Evolutionary conservation across 2,797 vertebrate genomes (phyloP).

Genomic region (Cirrhinus mrigala): DNA sequence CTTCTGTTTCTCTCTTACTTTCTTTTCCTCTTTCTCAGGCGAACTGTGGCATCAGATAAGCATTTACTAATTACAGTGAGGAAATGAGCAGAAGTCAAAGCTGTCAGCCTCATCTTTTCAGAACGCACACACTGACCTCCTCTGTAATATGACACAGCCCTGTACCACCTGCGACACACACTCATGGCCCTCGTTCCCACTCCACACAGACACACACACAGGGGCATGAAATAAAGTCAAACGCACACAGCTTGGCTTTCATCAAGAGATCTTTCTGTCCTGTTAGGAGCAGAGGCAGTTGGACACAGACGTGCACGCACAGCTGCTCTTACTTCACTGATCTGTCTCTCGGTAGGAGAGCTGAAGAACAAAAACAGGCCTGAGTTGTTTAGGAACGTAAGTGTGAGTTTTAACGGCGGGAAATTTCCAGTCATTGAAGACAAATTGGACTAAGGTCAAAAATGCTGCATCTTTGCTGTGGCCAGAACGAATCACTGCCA

Average conservation of each 20-base stretch:
- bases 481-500: slow-evolving; percentile 6
- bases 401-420: slow-evolving; percentile 27
- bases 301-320: slow-evolving; percentile 3
- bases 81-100: slow-evolving; percentile 43
- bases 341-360: slow-evolving; percentile 9
- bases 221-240: slow-evolving; percentile 14
- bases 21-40: background rate
- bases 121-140: slow-evolving; percentile 33
- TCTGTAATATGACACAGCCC: slow-evolving; percentile 19
- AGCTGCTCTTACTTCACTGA: slow-evolving; percentile 22
- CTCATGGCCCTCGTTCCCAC: background rate
- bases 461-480: slow-evolving; percentile 5
- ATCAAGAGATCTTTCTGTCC: slow-evolving; percentile 7
- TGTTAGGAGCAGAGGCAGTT: background rate
- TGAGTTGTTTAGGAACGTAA: slow-evolving; percentile 34
- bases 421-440: slow-evolving; percentile 31
- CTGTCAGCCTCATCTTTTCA: slow-evolving; percentile 42
- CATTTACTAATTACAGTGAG: slow-evolving; percentile 42
- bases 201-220: slow-evolving; percentile 11
- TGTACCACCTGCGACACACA: slow-evolving; percentile 39
- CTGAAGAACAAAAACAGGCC: slow-evolving; percentile 27
- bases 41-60: slow-evolving; percentile 49
- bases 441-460: slow-evolving; percentile 23
- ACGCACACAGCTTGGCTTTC: slow-evolving; percentile 18
- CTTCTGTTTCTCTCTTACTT: background rate